Conservation (phyloP, 1,140 invertebrate genomes). For the Scaptodrosophila lebanonensis region DNA sequence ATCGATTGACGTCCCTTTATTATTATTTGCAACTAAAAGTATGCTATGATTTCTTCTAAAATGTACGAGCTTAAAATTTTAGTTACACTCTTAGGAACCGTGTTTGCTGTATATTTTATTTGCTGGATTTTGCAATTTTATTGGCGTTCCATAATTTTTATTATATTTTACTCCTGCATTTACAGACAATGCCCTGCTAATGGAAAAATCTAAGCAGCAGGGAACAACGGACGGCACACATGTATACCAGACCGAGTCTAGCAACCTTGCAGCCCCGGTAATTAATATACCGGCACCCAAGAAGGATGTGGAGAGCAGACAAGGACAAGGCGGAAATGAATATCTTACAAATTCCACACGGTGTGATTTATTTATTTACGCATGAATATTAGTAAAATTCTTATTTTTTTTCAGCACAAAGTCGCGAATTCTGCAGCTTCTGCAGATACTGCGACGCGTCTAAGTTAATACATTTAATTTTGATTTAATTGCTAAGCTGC, state of each 20-base stretch:
- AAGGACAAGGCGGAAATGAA: slow-evolving; percentile 37
- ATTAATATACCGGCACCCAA: slow-evolving; percentile 32
- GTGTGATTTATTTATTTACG: slow-evolving; percentile 13
- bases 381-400: neutral
- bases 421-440: slow-evolving; percentile 43
- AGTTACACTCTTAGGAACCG: no score
- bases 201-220: slow-evolving; percentile 16
- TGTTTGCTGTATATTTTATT: no score
- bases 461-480: neutral
- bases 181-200: slow-evolving; percentile 6
- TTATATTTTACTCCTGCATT: neutral
- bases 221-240: slow-evolving; percentile 8
- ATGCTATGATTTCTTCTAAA: no score
- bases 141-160: no score
- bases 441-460: slow-evolving; percentile 45
- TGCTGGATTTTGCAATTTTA: no score
- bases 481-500: neutral
- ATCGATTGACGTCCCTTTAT: no score
- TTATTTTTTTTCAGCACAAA: slow-evolving; percentile 22
- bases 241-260: slow-evolving; percentile 20
- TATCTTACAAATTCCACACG: slow-evolving; percentile 20
- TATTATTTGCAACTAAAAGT: no score
- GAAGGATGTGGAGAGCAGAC: slow-evolving; percentile 50
- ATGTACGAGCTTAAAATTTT: no score
- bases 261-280: neutral